Percentiles rank a stretch among this genome's conserved stretches.
phyloP scores from a whole-genome alignment of 2,113 vertebrate species.

The Numenius arquata region DNA sequence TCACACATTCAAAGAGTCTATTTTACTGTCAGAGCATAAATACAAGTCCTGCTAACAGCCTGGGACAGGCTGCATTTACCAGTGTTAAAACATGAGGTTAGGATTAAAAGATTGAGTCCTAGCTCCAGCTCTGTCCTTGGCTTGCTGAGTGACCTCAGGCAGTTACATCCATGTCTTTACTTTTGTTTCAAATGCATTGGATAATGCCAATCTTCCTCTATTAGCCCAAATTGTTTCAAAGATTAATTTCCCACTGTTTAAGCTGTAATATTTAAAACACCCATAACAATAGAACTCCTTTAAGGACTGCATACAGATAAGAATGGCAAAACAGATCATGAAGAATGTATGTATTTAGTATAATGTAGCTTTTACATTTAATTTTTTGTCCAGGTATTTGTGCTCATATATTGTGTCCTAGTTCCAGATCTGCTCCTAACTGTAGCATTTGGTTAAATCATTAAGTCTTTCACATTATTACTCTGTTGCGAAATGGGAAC shows the following conservation, averaged over 20 bases:
- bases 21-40: constrained; percentile 34
- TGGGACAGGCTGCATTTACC: constrained; percentile 49
- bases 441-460: not conserved
- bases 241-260: not conserved
- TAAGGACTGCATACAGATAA: not conserved
- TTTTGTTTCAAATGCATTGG: not conserved
- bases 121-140: not conserved
- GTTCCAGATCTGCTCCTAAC: not conserved
- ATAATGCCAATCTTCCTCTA: not conserved
- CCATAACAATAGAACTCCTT: not conserved
- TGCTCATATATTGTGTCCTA: not conserved
- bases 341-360: not conserved
- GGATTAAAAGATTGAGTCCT: constrained; percentile 10
- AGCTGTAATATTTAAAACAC: not conserved
- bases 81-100: not conserved
- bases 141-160: not conserved
- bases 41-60: not conserved
- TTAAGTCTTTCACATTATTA: not conserved
- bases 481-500: not conserved
- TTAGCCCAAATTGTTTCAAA: not conserved
- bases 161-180: not conserved
- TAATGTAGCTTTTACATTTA: not conserved
- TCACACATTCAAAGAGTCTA: constrained; percentile 10
- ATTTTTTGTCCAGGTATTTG: not conserved
- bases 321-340: not conserved